Evolutionary conservation across 2,888 invertebrate genomes (phyloP).

Genomic region (Strigamia transsilvanica): DNA sequence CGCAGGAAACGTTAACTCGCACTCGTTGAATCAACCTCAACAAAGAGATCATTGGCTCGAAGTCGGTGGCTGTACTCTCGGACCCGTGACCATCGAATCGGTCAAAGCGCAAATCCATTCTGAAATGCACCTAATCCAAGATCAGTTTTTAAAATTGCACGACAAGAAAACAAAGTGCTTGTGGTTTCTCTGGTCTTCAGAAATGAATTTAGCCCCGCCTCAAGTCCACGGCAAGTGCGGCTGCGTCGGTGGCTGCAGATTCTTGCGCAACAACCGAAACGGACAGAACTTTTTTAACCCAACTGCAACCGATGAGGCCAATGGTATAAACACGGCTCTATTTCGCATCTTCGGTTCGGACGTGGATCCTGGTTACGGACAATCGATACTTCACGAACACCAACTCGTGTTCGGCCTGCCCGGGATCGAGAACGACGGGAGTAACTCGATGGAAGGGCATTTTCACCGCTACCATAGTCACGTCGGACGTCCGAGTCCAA

Average conservation of each 20-base stretch:
- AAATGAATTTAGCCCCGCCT: constrained; percentile 65
- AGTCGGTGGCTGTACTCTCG: constrained; percentile 87
- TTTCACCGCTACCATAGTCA: not conserved
- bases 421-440: constrained; percentile 70
- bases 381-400: constrained; percentile 87
- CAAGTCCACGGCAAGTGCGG: constrained; percentile 76
- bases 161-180: constrained; percentile 86
- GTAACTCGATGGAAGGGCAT: not conserved
- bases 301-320: constrained; percentile 78
- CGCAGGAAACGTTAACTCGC: constrained; percentile 56
- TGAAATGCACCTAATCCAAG: constrained; percentile 60
- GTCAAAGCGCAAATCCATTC: constrained; percentile 71
- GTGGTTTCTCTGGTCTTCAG: constrained; percentile 92
- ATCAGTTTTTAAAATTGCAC: constrained; percentile 66
- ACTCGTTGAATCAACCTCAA: constrained; percentile 58
- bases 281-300: constrained; percentile 89
- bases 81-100: constrained; percentile 88
- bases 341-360: constrained; percentile 63
- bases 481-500: constrained; percentile 25
- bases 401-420: constrained; percentile 90
- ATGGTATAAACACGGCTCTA: constrained; percentile 74
- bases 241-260: constrained; percentile 92
- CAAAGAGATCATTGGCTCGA: constrained; percentile 77
- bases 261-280: constrained; percentile 92
- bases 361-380: constrained; percentile 90